Conservation (phyloP, 1,140 invertebrate species). For the Trypoxylus dichotomus region DNA sequence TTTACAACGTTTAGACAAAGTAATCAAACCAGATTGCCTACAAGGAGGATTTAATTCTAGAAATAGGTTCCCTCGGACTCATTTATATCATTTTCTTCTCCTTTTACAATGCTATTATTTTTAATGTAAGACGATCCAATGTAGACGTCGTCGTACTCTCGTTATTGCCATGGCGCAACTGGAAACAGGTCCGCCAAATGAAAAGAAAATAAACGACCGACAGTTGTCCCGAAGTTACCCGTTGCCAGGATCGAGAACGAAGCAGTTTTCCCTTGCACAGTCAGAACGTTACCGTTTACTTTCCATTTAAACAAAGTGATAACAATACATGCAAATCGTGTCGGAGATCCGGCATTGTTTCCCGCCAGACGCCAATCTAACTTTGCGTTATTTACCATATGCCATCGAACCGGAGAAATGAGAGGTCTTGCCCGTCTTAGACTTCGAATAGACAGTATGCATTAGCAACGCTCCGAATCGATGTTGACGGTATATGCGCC, state of each 20-base stretch:
- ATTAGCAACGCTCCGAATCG: neutral
- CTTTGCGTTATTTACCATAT: neutral
- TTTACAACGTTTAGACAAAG: too few relatives aligned
- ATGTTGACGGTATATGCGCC: neutral
- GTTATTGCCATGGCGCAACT: neutral
- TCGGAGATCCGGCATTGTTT: conserved; percentile 1
- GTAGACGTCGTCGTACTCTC: neutral
- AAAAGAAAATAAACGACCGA: conserved; percentile 16
- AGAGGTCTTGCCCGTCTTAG: neutral
- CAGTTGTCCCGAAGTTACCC: neutral
- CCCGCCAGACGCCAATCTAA: conserved; percentile 3
- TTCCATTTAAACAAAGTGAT: conserved; percentile 19
- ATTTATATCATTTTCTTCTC: too few relatives aligned
- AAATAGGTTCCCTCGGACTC: neutral
- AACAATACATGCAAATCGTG: conserved; percentile 19
- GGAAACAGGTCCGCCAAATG: neutral
- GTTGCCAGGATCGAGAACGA: neutral
- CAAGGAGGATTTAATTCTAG: neutral
- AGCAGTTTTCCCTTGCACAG: neutral
- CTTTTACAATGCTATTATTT: neutral
- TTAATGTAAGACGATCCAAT: neutral
- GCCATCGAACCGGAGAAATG: neutral
- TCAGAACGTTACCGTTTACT: conserved; percentile 1
- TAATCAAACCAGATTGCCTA: too few relatives aligned
- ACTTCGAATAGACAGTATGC: neutral